Conservation (phyloP, 2,113 vertebrate species). For the Anser brachyrhynchus region DNA sequence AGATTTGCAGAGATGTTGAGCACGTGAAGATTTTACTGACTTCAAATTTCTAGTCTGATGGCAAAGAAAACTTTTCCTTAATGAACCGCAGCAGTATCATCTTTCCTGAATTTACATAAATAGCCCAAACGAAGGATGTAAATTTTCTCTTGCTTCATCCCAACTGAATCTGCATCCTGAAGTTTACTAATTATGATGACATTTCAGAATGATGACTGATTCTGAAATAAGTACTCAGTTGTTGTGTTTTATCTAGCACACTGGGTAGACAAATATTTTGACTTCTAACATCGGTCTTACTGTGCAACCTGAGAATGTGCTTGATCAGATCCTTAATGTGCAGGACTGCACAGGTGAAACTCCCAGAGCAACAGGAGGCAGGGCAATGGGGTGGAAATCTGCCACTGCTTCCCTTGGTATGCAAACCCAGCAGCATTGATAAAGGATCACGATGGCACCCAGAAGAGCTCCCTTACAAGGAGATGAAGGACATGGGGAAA, state of each 20-base stretch:
- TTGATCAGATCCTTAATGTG: background rate
- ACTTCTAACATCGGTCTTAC: background rate
- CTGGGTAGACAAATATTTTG: background rate
- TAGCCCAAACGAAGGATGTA: background rate
- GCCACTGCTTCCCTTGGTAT: fast-evolving
- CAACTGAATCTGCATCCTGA: background rate
- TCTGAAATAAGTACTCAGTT: background rate
- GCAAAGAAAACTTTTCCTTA: background rate
- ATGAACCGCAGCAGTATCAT: background rate
- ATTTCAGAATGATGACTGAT: background rate
- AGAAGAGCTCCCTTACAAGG: background rate
- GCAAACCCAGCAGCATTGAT: background rate
- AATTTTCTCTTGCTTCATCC: background rate
- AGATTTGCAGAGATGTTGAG: background rate
- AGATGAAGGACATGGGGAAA: background rate
- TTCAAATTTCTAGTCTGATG: background rate
- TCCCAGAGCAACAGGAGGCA: background rate
- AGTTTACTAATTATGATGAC: background rate
- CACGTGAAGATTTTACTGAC: background rate
- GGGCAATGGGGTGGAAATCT: background rate
- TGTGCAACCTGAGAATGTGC: background rate
- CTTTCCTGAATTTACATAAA: background rate
- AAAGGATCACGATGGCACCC: background rate
- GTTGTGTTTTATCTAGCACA: background rate
- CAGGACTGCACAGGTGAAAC: background rate